Conservation (phyloP, 2,113 vertebrate genomes). For the Podarcis muralis region DNA sequence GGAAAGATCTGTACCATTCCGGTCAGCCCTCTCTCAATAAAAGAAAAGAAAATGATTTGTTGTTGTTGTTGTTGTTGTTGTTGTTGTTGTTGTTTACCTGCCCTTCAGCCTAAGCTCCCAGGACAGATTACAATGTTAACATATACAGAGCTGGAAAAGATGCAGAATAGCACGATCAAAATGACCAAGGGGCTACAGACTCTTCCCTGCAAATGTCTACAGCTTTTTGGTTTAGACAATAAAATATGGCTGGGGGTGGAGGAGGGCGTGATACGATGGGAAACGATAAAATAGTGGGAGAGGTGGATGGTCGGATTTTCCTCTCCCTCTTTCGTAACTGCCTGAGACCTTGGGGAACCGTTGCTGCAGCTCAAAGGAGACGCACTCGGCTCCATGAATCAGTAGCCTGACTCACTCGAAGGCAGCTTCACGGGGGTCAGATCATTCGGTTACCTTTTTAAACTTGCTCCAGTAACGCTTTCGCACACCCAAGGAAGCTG, state of each 20-base stretch:
- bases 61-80: no score
- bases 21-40: neutral
- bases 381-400: no score
- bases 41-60: neutral
- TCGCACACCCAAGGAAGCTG: neutral
- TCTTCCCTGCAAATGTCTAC: neutral
- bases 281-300: neutral
- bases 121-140: no score
- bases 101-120: no score
- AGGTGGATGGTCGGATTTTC: neutral
- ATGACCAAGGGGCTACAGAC: neutral
- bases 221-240: neutral
- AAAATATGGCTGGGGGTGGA: no score
- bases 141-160: no score
- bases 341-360: neutral
- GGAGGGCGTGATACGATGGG: neutral
- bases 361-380: neutral
- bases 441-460: neutral
- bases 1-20: neutral
- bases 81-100: no score
- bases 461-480: neutral
- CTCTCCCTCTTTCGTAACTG: neutral
- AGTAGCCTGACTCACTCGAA: no score
- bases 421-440: neutral
- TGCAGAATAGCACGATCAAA: no score